phyloP scores from a whole-genome alignment of 2,113 vertebrate species.

The Odocoileus hemionus region DNA sequence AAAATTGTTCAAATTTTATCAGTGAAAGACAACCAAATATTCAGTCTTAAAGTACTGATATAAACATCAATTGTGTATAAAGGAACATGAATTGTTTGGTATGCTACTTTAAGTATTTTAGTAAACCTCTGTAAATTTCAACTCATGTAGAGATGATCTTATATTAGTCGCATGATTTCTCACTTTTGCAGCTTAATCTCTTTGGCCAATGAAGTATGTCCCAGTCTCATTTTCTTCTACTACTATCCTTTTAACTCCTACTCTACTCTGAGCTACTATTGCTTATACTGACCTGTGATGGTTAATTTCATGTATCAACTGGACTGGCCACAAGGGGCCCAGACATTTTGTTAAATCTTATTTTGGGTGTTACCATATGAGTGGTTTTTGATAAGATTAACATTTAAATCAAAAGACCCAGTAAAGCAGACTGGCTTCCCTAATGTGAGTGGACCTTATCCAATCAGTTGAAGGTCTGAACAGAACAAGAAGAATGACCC shows the following conservation, averaged over 20 bases:
- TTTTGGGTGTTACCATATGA: neutral
- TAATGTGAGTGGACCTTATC: neutral
- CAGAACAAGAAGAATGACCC: neutral
- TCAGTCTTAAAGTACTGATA: neutral
- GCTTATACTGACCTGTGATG: neutral
- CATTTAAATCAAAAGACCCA: neutral
- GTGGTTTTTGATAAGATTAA: neutral
- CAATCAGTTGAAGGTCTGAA: neutral
- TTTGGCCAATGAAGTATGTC: neutral
- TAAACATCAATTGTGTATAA: neutral
- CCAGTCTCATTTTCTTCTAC: neutral
- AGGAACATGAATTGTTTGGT: conserved; percentile 18
- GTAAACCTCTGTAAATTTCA: neutral
- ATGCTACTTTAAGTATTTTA: neutral
- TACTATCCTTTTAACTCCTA: neutral
- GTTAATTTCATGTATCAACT: neutral
- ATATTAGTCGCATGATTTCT: neutral
- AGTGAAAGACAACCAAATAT: neutral
- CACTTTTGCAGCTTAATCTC: neutral
- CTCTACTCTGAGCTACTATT: neutral
- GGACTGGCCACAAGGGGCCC: neutral
- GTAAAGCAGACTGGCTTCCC: neutral
- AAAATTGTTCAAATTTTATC: conserved; percentile 35
- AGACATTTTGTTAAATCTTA: neutral
- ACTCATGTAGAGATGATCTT: neutral